Conservation (phyloP, 1,140 invertebrate species). For the Patella vulgata region DNA sequence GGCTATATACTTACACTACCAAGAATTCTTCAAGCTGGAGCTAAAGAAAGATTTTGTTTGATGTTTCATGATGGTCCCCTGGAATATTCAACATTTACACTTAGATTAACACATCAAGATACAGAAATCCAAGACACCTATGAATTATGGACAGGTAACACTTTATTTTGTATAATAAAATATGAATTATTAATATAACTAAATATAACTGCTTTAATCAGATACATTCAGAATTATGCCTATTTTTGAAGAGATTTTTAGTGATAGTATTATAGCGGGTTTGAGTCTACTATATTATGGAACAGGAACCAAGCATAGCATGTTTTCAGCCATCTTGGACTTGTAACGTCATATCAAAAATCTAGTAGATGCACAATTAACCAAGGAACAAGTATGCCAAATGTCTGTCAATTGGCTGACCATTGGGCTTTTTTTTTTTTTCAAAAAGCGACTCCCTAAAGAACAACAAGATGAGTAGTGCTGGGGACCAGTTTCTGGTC, state of each 20-base stretch:
- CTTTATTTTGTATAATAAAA: background rate
- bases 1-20: slow-evolving; percentile 48
- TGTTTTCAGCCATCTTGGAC: too few species aligned
- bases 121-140: background rate
- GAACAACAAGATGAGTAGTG: too few species aligned
- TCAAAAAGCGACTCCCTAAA: too few species aligned
- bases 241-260: background rate
- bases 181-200: background rate
- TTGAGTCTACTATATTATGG: too few species aligned
- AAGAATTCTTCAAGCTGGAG: slow-evolving; percentile 27
- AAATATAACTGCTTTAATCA: background rate
- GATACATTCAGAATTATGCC: background rate
- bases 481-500: too few species aligned
- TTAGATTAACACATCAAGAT: slow-evolving; percentile 5
- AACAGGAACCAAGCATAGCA: too few species aligned
- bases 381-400: too few species aligned
- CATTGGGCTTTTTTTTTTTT: too few species aligned
- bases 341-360: too few species aligned
- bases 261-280: too few species aligned
- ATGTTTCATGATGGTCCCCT: slow-evolving; percentile 30
- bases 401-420: too few species aligned
- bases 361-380: too few species aligned
- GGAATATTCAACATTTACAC: slow-evolving; percentile 2
- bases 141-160: background rate
- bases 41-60: slow-evolving; percentile 39